These are phyloP conservation scores for Periophthalmodon schlosseri DNA, from an alignment of 2,113 vertebrate genomes.

Conservation along the genomic window DNA sequence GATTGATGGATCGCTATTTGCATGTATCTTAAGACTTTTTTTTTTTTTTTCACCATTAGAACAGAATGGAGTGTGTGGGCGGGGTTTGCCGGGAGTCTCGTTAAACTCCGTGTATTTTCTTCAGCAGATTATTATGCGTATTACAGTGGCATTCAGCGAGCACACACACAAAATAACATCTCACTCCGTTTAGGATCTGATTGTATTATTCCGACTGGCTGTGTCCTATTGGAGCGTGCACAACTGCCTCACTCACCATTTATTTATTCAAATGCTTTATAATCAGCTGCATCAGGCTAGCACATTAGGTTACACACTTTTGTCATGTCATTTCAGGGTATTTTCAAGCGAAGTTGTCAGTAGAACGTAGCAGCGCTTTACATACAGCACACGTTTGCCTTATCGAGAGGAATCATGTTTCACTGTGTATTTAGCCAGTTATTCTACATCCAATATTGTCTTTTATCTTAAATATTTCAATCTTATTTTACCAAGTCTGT, in stretches of 20 bases:
- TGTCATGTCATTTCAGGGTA: slow-evolving; percentile 9
- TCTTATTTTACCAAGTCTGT: too few relatives aligned
- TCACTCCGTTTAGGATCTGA: slow-evolving; percentile 68
- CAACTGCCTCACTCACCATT: slow-evolving; percentile 61
- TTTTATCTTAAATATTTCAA: too few relatives aligned
- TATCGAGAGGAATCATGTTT: too few relatives aligned
- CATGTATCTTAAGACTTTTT: slow-evolving; percentile 77
- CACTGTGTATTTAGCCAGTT: too few relatives aligned
- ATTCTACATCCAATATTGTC: too few relatives aligned
- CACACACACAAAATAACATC: slow-evolving; percentile 48
- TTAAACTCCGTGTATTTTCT: slow-evolving; percentile 63
- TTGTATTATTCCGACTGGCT: slow-evolving; percentile 78
- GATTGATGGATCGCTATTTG: slow-evolving; percentile 82
- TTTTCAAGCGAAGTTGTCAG: slow-evolving; percentile 52
- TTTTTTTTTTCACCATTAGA: slow-evolving; percentile 46
- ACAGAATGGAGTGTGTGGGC: slow-evolving; percentile 58
- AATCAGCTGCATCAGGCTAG: slow-evolving; percentile 65
- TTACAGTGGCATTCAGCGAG: slow-evolving; percentile 65
- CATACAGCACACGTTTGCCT: too few relatives aligned
- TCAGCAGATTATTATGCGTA: slow-evolving; percentile 70
- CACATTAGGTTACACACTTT: slow-evolving; percentile 31
- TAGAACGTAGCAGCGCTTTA: neutral
- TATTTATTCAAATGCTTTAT: slow-evolving; percentile 62
- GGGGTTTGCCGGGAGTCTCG: slow-evolving; percentile 31
- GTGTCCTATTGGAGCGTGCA: slow-evolving; percentile 73